Evolutionary conservation across 1,140 invertebrate genomes (phyloP).

Genomic region (Notospermus geniculatus): DNA sequence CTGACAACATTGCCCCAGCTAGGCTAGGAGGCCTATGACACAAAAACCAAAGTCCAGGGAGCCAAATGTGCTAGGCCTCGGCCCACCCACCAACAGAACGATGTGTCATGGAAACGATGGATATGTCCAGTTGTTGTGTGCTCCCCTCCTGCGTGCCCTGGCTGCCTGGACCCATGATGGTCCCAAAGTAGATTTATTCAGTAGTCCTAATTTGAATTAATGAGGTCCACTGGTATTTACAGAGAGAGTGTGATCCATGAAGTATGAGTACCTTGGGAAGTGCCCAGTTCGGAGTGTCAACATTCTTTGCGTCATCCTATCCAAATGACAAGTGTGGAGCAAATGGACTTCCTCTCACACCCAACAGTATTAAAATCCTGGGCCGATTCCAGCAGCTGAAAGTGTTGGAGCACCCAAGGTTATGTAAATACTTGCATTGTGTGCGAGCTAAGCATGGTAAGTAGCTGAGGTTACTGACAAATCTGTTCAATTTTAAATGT

Average conservation of each 20-base stretch:
- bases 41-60: too few relatives aligned
- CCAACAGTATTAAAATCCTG: constrained; percentile 91
- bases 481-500: not conserved
- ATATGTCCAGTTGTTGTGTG: too few relatives aligned
- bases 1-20: too few relatives aligned
- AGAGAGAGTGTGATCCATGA: constrained; percentile 7
- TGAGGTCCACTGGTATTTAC: too few relatives aligned
- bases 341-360: constrained; percentile 91
- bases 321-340: constrained; percentile 89
- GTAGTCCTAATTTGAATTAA: too few relatives aligned
- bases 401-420: constrained; percentile 73
- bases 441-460: constrained; percentile 91
- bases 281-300: constrained; percentile 73
- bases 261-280: constrained; percentile 45
- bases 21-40: too few relatives aligned
- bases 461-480: constrained; percentile 20
- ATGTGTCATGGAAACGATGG: too few relatives aligned
- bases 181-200: too few relatives aligned
- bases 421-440: constrained; percentile 88
- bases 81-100: too few relatives aligned
- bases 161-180: too few relatives aligned
- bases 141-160: too few relatives aligned
- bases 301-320: constrained; percentile 87
- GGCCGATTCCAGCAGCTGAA: constrained; percentile 83
- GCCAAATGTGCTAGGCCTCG: too few relatives aligned